A percentile compares a stretch with the other conserved stretches of the same genome.
phyloP scores from a whole-genome alignment of 2,113 vertebrate genomes.

The Colinus virginianus region DNA sequence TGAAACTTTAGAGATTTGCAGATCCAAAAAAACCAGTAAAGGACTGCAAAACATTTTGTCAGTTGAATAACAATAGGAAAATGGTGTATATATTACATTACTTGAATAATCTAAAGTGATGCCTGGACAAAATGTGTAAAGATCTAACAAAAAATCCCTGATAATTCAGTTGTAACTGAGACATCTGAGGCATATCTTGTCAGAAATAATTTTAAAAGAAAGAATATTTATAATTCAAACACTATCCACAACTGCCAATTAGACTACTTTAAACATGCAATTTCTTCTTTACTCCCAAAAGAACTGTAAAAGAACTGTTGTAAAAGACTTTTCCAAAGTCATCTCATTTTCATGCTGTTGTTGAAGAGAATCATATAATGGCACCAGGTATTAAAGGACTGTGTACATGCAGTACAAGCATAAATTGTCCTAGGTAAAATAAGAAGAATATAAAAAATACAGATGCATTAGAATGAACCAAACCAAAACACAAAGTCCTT shows the following conservation, averaged over 20 bases:
- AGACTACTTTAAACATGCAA: not conserved
- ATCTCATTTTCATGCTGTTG: not conserved
- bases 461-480: not conserved
- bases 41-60: not conserved
- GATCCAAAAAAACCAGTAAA: not conserved
- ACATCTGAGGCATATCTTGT: not conserved
- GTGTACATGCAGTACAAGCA: not conserved
- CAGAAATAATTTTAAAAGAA: not conserved
- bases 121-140: not conserved
- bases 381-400: not conserved
- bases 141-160: not conserved
- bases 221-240: not conserved
- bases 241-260: accelerated
- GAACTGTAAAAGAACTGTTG: not conserved
- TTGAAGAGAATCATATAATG: not conserved
- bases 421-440: not conserved
- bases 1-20: not conserved
- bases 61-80: not conserved
- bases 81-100: not conserved
- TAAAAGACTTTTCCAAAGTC: not conserved
- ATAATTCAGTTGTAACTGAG: not conserved
- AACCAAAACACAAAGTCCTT: not conserved
- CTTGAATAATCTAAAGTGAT: not conserved
- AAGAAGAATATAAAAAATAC: not conserved
- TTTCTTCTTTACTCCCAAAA: not conserved